Evolutionary conservation across 2,888 invertebrate species (phyloP).

Genomic region (Drosophila atripex): DNA sequence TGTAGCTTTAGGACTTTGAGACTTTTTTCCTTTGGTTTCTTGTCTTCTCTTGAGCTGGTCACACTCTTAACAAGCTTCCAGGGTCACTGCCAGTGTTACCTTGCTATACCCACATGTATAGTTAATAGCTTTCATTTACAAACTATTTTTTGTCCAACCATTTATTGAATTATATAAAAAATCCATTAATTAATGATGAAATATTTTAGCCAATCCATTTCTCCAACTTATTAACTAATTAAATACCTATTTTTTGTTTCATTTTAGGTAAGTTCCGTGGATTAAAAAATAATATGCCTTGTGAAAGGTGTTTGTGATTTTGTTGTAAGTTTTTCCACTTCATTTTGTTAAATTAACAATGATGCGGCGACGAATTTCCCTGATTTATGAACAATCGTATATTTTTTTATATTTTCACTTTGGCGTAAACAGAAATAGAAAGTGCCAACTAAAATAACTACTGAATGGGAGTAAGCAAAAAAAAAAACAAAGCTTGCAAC

Average conservation of each 20-base stretch:
- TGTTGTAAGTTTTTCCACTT: slow-evolving; percentile 41
- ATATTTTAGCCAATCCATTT: slow-evolving; percentile 24
- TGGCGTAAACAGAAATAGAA: slow-evolving; percentile 54
- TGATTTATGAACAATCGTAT: slow-evolving; percentile 41
- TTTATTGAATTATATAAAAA: slow-evolving; percentile 20
- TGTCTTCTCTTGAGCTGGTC: too few relatives aligned
- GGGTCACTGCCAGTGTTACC: too few relatives aligned
- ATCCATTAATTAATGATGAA: slow-evolving; percentile 13
- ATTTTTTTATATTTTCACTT: slow-evolving; percentile 1
- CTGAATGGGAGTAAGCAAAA: slow-evolving; percentile 51
- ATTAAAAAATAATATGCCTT: slow-evolving; percentile 15
- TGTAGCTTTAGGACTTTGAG: too few relatives aligned
- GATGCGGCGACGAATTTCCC: slow-evolving; percentile 57
- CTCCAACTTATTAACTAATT: slow-evolving; percentile 44
- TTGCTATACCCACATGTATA: too few relatives aligned
- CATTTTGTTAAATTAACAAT: slow-evolving; percentile 35
- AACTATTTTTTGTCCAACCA: slow-evolving; percentile 1
- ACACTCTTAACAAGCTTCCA: too few relatives aligned
- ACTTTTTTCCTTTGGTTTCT: too few relatives aligned
- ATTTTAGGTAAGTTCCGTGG: slow-evolving; percentile 65
- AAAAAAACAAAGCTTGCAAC: slow-evolving; percentile 7
- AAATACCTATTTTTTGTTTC: slow-evolving; percentile 45
- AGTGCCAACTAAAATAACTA: slow-evolving; percentile 53
- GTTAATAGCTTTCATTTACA: too few relatives aligned
- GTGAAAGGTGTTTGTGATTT: slow-evolving; percentile 17